phyloP scores from a whole-genome alignment of 2,113 vertebrate species.

The Phalacrocorax carbo region DNA sequence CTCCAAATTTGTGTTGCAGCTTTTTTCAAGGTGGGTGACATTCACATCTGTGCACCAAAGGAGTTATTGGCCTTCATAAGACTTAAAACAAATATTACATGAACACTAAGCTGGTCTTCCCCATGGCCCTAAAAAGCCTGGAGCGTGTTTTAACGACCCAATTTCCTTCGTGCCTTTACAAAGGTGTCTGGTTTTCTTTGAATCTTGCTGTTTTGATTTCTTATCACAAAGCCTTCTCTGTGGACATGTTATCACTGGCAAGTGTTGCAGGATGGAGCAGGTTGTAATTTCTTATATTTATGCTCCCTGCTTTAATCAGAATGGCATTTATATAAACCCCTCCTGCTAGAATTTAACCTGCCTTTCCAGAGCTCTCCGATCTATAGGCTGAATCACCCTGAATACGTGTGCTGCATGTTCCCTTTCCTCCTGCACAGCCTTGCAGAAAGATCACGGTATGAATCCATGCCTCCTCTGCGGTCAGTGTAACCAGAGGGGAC shows the following conservation, averaged over 20 bases:
- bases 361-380: not conserved
- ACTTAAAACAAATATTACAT: not conserved
- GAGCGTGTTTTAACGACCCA: not conserved
- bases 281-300: not conserved
- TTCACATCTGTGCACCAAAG: not conserved
- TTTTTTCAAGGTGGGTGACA: not conserved
- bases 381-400: not conserved
- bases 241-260: not conserved
- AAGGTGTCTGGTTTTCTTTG: not conserved
- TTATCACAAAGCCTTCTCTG: not conserved
- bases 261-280: not conserved
- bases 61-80: not conserved
- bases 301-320: not conserved
- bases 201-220: not conserved
- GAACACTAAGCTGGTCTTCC: fast-evolving
- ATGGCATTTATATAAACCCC: not conserved
- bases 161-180: not conserved
- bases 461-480: not conserved
- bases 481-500: not conserved
- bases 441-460: not conserved
- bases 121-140: not conserved
- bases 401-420: not conserved
- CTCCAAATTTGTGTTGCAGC: not conserved
- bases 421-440: not conserved
- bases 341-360: not conserved